Conservation (phyloP, 35 echinoderm and acorn worm species). For the Ophioderma brevispina region DNA sequence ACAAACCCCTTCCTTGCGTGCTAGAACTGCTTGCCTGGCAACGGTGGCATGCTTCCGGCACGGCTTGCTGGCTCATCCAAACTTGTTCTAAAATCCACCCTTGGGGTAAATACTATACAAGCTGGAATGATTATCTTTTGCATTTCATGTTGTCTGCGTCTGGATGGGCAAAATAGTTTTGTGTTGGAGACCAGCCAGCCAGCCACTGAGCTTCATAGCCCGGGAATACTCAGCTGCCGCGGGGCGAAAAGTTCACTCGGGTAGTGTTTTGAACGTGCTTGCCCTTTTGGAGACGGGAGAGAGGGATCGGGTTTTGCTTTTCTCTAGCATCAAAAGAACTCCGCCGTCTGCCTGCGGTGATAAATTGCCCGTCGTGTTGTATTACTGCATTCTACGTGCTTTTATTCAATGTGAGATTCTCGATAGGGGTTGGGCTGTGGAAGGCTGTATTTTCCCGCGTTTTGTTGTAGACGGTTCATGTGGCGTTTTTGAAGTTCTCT, state of each 20-base stretch:
- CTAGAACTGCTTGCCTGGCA: no score
- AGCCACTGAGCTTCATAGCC: neutral
- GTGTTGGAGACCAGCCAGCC: no score
- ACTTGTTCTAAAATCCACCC: neutral
- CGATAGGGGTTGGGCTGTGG: neutral
- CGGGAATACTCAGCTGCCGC: neutral
- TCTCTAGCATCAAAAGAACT: conserved; percentile 23
- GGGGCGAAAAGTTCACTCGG: neutral
- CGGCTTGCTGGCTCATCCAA: neutral
- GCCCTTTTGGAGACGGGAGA: neutral
- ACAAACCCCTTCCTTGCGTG: no score
- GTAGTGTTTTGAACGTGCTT: neutral
- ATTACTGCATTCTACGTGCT: conserved; percentile 47
- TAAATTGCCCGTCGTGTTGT: conserved; percentile 19
- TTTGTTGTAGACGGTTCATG: neutral
- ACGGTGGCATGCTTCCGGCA: neutral
- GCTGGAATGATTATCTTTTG: no score
- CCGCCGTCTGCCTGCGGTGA: conserved; percentile 17
- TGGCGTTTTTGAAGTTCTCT: neutral
- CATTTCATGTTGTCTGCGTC: no score
- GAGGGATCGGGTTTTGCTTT: neutral
- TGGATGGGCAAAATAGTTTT: no score
- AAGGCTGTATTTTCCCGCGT: neutral
- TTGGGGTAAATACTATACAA: no score
- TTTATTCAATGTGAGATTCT: neutral